phyloP scores from a whole-genome alignment of 2,888 invertebrate genomes.

The Habroteleia sp. region DNA sequence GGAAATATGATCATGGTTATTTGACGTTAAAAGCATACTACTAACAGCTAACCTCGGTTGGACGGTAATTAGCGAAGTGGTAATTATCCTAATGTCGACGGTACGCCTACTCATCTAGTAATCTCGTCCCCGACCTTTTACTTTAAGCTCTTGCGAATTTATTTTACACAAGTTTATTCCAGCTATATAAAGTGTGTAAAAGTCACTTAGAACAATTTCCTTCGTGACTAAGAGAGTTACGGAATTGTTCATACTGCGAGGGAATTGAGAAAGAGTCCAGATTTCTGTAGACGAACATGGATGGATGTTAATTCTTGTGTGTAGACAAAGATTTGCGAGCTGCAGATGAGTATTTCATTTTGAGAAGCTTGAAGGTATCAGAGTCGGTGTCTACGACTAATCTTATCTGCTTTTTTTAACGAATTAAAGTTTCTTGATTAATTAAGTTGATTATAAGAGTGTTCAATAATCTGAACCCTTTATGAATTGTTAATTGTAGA shows the following conservation, averaged over 20 bases:
- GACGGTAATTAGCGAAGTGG: constrained; percentile 59
- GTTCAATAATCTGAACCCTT: constrained; percentile 5
- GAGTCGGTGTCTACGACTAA: background rate
- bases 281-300: background rate
- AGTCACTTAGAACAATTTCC: constrained; percentile 37
- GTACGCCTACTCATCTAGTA: constrained; percentile 59
- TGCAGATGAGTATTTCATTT: background rate
- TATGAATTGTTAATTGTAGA: constrained; percentile 44
- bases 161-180: constrained; percentile 50
- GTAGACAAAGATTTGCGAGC: background rate
- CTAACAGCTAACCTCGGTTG: constrained; percentile 56
- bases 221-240: constrained; percentile 13
- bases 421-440: constrained; percentile 1
- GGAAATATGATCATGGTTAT: constrained; percentile 62
- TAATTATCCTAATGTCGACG: constrained; percentile 61
- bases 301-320: constrained; percentile 1
- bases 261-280: background rate
- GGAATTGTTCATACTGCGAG: constrained; percentile 3
- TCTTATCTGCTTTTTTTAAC: background rate
- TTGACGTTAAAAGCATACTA: constrained; percentile 52
- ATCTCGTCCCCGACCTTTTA: constrained; percentile 55
- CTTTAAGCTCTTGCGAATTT: constrained; percentile 47
- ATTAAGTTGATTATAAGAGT: constrained; percentile 16
- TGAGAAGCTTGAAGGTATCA: background rate
- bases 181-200: constrained; percentile 32